Conservation (phyloP, 2,888 invertebrate genomes). For the Hyles lineata region DNA sequence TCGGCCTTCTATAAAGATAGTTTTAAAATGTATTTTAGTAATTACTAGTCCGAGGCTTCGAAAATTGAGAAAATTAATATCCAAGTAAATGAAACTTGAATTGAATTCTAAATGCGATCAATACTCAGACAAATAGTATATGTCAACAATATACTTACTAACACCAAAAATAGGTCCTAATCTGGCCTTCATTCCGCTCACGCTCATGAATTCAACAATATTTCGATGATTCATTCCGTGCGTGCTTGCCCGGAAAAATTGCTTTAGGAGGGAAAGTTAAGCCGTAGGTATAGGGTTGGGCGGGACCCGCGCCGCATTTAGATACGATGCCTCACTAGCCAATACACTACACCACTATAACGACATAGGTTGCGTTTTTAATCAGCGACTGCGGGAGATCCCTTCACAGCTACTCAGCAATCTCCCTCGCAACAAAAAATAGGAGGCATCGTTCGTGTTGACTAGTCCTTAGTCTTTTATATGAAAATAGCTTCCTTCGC, state of each 20-base stretch:
- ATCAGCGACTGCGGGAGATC: background rate
- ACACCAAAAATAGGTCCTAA: background rate
- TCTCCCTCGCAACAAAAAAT: background rate
- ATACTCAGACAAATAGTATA: no score
- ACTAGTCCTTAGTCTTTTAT: background rate
- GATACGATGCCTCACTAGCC: slow-evolving; percentile 7
- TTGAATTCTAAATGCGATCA: no score
- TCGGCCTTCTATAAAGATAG: no score
- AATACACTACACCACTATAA: background rate
- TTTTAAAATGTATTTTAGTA: no score
- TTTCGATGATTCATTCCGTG: slow-evolving; percentile 64
- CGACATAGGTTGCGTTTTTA: slow-evolving; percentile 12
- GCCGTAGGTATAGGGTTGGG: slow-evolving; percentile 47
- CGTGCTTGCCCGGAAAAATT: slow-evolving; percentile 61
- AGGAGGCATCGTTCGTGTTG: background rate
- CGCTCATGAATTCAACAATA: slow-evolving; percentile 26
- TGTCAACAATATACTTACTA: no score
- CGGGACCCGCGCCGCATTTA: slow-evolving; percentile 4
- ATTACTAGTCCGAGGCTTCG: no score
- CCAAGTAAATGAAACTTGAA: no score
- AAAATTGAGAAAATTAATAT: no score
- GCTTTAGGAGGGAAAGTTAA: slow-evolving; percentile 58
- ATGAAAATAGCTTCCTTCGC: background rate
- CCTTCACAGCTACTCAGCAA: slow-evolving; percentile 6
- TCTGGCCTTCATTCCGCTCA: background rate